phyloP scores from a whole-genome alignment of 2,888 invertebrate species.

The Polydesmus complanatus region DNA sequence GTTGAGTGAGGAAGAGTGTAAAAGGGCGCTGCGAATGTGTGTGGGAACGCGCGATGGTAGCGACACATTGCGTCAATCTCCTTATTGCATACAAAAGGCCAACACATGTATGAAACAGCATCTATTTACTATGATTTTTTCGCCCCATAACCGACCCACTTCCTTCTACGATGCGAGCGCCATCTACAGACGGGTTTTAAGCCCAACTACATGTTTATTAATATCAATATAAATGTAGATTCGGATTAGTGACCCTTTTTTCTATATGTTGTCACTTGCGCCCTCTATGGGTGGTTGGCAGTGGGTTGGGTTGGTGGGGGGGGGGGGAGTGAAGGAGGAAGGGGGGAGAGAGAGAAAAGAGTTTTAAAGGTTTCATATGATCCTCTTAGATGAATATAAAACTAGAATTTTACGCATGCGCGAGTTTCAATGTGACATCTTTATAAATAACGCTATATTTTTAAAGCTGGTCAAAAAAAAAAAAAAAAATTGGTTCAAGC shows the following conservation, averaged over 20 bases:
- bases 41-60: not conserved
- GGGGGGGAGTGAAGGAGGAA: no score
- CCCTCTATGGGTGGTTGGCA: not conserved
- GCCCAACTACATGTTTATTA: conserved; percentile 15
- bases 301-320: no score
- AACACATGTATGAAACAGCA: not conserved
- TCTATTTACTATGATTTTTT: no score
- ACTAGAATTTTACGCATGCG: conserved; percentile 13
- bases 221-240: conserved; percentile 17
- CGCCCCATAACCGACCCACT: no score
- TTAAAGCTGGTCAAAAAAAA: not conserved
- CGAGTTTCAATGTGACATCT: conserved; percentile 6
- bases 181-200: no score
- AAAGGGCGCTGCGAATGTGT: no score
- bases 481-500: not conserved
- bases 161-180: no score
- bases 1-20: no score
- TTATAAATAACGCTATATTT: not conserved
- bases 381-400: conserved; percentile 17
- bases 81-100: not conserved
- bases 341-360: no score
- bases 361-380: not conserved
- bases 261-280: conserved; percentile 1
- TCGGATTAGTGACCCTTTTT: conserved; percentile 13
- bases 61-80: not conserved